Base-by-base conservation (phyloP, 2,797 vertebrate species). In the Ceryle rudis region DNA sequence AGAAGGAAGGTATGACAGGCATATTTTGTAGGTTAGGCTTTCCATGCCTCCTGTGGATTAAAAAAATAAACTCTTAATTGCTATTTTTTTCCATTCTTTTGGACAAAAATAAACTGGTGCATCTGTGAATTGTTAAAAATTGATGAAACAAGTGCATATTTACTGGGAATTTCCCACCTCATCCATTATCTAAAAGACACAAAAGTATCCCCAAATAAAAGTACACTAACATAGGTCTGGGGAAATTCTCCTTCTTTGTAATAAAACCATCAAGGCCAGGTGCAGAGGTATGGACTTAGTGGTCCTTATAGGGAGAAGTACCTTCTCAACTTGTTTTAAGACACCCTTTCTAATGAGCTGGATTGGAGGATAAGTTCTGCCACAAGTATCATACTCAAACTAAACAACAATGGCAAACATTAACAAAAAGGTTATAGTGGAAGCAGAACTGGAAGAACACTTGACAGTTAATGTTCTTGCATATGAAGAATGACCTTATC, bases 111-210 rank as follows among this genome's bases (percentile, higher is more conserved):
- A 81, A 78, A 78, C 35, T 55, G 7, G 9, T 51, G 2, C 3
- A 4, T 47, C 51, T 84, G 54, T 66, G 62, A 83, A 69, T 81
- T 83, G 23, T 89, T 49, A 86, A 94, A 55, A 39, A 60, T 90
- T 85, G 23, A 80, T 92, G 47, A 67, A 42, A 78, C 42, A 44
- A 81, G 57, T 75, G 28, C 81, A 61, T 71, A 51, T 93, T 94
- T 91, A 80, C 91, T 69, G 26, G 31, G 65, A 91, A 93, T 93
- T 77, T 95, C 90, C 74, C 64, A 57, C 37, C 11, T 94, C 92
- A 81, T 94, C 52, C 77, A 73, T 94, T 97, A 90, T 90, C 37
- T 85, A 84, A 69, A 82, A 66, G 71, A 52, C 6, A 8, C 18
- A 82, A 60, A 95, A 85, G 47, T 61, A 78, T 73, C 42, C 74